Base-by-base conservation (phyloP, 92 coral and sea anemone species). In the Ricordea florida region DNA sequence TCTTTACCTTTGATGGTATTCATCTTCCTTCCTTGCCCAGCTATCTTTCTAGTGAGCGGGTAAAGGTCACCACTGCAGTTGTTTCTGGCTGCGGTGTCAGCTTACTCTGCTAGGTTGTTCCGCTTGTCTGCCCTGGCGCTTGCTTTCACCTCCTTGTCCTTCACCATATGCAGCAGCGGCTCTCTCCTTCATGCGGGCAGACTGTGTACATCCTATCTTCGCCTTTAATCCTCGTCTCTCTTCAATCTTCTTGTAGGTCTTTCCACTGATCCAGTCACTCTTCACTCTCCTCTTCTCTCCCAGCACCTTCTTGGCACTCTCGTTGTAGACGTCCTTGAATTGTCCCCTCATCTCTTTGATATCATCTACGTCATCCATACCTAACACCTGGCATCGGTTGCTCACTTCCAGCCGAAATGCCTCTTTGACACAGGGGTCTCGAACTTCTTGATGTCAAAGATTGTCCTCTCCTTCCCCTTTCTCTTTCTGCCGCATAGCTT, bases 221-320 rank as follows among this genome's bases (percentile, higher is more conserved):
- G 27, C 58, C 58, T 50, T 50, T n/a, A n/a, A n/a, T n/a, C n/a
- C n/a, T n/a, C n/a, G n/a, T n/a, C n/a, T n/a, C n/a, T n/a, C n/a
- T n/a, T n/a, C n/a, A n/a, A n/a, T n/a, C n/a, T n/a, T 50, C 58
- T 10, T 50, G 31, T 50, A 50, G 32, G 58, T 50, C 30, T 50
- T 34, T 50, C 58, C 58, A 50, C 58, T 50, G 58, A 50, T 50
- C 58, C 58, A 50, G 13, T 50, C 58, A 50, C 27, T 50, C 58
- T 50, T 50, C 58, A 50, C 58, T 50, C 58, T 50, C 27, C 58
- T 50, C 58, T 50, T 50, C 58, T 24, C 58, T 20, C 58, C 58
- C 58, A 50, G 28, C 30, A 50, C 58, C 31, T 21, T 50, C 31
- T 22, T 22, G 31, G 58, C 58, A 50, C 53, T 46, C 21, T 46